phyloP scores from a whole-genome alignment of 37 sponge, comb jelly and placozoan genomes.

The Tethya wilhelma region DNA sequence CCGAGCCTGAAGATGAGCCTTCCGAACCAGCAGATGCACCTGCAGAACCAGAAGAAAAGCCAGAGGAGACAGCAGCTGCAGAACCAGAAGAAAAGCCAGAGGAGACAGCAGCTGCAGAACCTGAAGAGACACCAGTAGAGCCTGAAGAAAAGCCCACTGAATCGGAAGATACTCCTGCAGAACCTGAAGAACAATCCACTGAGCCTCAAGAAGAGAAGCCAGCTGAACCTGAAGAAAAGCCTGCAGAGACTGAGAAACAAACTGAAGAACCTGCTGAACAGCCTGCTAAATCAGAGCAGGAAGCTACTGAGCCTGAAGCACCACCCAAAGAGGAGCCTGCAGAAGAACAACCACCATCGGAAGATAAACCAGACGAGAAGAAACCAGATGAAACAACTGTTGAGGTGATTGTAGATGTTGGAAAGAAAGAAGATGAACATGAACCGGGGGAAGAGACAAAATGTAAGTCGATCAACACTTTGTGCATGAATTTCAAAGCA shows the following conservation, averaged over 20 bases:
- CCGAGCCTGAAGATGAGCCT: slow-evolving; percentile 11
- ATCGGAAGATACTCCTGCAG: neutral
- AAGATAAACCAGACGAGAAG: neutral
- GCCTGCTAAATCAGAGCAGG: neutral
- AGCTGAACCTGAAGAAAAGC: slow-evolving; percentile 2
- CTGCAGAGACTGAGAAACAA: neutral
- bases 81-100: neutral
- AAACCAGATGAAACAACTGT: neutral
- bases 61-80: neutral
- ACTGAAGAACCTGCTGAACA: slow-evolving; percentile 1
- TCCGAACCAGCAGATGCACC: neutral
- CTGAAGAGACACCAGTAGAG: neutral
- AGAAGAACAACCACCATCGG: too few species aligned
- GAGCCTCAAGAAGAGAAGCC: slow-evolving; percentile 6
- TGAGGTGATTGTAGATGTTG: neutral
- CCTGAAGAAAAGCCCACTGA: neutral
- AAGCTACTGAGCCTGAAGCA: neutral
- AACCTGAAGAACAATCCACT: slow-evolving; percentile 6
- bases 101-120: neutral
- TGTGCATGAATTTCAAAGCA: too few species aligned
- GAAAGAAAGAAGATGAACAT: neutral
- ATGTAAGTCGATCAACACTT: neutral
- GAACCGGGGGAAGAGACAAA: neutral
- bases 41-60: neutral
- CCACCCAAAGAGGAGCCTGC: neutral